These are phyloP conservation scores for Caenorhabditis sulstoni DNA, from an alignment of 2,888 invertebrate genomes.

Conservation along the genomic window DNA sequence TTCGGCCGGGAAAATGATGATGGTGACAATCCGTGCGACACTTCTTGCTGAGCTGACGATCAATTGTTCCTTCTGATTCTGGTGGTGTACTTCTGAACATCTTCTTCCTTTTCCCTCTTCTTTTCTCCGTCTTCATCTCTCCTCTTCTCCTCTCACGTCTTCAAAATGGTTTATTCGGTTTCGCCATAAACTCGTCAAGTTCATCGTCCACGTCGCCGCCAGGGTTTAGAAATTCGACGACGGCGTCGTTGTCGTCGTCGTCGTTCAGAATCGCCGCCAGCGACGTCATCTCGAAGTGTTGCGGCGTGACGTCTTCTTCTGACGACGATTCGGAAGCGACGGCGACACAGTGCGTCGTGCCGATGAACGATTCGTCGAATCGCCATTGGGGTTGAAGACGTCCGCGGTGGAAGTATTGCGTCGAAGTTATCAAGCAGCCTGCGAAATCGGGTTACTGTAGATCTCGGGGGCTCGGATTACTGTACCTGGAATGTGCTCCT, in stretches of 20 bases:
- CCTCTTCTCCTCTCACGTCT: slow-evolving; percentile 5
- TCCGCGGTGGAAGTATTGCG: slow-evolving; percentile 67
- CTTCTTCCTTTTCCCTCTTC: slow-evolving; percentile 15
- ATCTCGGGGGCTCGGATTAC: too few species aligned
- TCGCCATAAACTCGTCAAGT: slow-evolving; percentile 48
- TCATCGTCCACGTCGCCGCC: slow-evolving; percentile 44
- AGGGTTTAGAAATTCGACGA: slow-evolving; percentile 37
- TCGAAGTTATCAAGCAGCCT: slow-evolving; percentile 71
- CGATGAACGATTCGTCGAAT: slow-evolving; percentile 78
- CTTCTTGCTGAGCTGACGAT: slow-evolving; percentile 1
- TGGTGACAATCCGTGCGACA: background rate
- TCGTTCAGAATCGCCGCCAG: slow-evolving; percentile 48
- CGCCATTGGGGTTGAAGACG: slow-evolving; percentile 68
- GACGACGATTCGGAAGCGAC: slow-evolving; percentile 60
- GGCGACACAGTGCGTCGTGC: slow-evolving; percentile 74
- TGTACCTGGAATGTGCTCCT: slow-evolving; percentile 68
- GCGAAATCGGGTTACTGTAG: slow-evolving; percentile 1
- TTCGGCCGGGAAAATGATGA: slow-evolving; percentile 74
- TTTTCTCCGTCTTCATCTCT: slow-evolving; percentile 14
- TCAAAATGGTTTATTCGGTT: slow-evolving; percentile 60
- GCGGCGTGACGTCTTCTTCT: background rate
- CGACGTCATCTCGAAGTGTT: slow-evolving; percentile 50
- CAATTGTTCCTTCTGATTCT: too few species aligned
- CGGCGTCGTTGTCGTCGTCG: slow-evolving; percentile 23
- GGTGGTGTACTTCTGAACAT: background rate